phyloP scores from a whole-genome alignment of 1,140 invertebrate species.

The Caerostris extrusa region DNA sequence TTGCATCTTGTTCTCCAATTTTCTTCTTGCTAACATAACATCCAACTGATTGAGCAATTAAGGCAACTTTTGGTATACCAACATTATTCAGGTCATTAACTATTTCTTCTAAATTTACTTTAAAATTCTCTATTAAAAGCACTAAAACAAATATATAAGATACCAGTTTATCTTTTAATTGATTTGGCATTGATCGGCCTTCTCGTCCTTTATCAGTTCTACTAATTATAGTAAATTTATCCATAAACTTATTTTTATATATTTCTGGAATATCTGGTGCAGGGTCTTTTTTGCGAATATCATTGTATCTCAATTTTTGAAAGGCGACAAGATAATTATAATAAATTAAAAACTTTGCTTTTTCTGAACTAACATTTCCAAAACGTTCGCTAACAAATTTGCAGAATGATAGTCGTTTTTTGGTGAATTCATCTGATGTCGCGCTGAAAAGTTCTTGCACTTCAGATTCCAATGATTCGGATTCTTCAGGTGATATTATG shows the following conservation, averaged over 20 bases:
- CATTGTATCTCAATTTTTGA: not conserved
- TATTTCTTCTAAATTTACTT: not conserved
- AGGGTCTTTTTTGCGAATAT: slow-evolving; percentile 33
- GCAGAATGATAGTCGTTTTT: not conserved
- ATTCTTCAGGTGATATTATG: slow-evolving; percentile 34
- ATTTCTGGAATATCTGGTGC: slow-evolving; percentile 31
- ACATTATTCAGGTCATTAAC: not conserved
- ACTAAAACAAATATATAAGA: slow-evolving; percentile 46
- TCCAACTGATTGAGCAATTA: slow-evolving; percentile 25
- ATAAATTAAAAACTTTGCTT: slow-evolving; percentile 20
- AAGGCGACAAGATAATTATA: slow-evolving; percentile 34
- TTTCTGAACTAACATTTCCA: not conserved
- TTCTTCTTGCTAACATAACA: slow-evolving; percentile 6
- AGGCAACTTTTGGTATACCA: not conserved
- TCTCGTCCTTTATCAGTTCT: not conserved
- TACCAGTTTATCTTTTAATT: slow-evolving; percentile 42
- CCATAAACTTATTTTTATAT: not conserved
- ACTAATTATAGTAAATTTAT: not conserved
- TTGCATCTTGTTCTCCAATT: not conserved
- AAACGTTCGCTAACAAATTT: slow-evolving; percentile 7
- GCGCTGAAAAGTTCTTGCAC: not conserved
- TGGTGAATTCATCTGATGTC: not conserved
- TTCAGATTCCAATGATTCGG: not conserved
- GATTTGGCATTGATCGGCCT: not conserved
- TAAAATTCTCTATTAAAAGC: slow-evolving; percentile 43